Evolutionary conservation across 2,888 invertebrate species (phyloP).

Genomic region (Scotopteryx bipunctaria): DNA sequence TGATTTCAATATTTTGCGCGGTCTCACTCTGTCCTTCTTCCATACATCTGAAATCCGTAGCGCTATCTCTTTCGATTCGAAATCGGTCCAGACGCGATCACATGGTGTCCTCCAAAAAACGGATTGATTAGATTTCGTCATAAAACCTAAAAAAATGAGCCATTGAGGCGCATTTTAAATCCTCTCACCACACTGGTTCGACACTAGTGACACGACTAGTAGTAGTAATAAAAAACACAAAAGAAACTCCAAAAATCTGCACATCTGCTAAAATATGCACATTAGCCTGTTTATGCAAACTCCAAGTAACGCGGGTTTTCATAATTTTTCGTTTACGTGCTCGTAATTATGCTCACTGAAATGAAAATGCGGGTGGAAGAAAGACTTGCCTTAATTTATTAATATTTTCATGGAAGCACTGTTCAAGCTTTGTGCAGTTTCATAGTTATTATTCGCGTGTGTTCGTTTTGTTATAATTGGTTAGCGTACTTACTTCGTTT

Average conservation of each 20-base stretch:
- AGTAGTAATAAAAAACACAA: background rate
- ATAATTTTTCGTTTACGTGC: slow-evolving; percentile 52
- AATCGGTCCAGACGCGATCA: no score
- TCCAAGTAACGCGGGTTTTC: slow-evolving; percentile 41
- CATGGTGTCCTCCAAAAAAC: no score
- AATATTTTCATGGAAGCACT: slow-evolving; percentile 41
- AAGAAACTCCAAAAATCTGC: slow-evolving; percentile 11
- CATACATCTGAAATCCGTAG: no score
- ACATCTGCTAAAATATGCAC: slow-evolving; percentile 23
- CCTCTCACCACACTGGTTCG: no score
- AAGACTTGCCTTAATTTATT: slow-evolving; percentile 43
- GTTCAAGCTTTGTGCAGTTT: slow-evolving; percentile 30
- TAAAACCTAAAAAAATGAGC: no score
- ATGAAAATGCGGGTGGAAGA: slow-evolving; percentile 24
- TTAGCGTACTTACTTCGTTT: background rate
- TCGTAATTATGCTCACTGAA: slow-evolving; percentile 46
- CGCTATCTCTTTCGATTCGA: no score
- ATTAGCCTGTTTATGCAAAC: slow-evolving; percentile 46
- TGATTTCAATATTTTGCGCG: no score
- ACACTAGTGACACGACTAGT: no score
- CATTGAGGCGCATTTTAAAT: no score
- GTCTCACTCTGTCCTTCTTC: no score
- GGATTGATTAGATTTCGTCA: no score
- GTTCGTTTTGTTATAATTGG: background rate
- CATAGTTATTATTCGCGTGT: slow-evolving; percentile 14